Conservation (phyloP, 2,797 vertebrate genomes). For the Glossophaga mutica region DNA sequence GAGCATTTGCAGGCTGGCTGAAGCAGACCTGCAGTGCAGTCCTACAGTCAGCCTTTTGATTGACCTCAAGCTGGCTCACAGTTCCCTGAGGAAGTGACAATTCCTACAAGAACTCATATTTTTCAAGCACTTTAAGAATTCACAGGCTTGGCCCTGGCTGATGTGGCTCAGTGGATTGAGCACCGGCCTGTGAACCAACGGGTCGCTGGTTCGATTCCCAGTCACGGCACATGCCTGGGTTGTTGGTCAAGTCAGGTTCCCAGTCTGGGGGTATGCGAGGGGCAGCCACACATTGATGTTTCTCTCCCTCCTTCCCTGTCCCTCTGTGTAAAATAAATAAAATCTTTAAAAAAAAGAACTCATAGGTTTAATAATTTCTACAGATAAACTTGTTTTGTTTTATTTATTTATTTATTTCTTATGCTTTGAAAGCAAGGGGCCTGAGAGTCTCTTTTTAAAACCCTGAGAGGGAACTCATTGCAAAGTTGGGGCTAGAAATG, state of each 20-base stretch:
- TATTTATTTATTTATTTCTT: constrained; percentile 30
- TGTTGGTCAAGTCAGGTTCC: no score
- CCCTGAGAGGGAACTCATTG: background rate
- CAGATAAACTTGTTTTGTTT: background rate
- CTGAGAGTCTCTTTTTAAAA: background rate
- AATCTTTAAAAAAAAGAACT: background rate
- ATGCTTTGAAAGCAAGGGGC: constrained; percentile 16
- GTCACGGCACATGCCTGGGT: no score
- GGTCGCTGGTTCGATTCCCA: no score
- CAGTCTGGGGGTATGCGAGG: no score
- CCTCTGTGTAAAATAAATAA: no score
- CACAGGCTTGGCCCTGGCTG: background rate
- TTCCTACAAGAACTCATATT: background rate
- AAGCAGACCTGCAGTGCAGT: background rate
- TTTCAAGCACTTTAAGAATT: constrained; percentile 25
- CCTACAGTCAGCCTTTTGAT: no score
- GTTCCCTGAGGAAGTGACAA: background rate
- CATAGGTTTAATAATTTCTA: background rate
- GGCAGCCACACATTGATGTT: no score
- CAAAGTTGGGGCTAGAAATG: background rate
- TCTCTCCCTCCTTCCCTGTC: no score
- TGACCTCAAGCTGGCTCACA: background rate
- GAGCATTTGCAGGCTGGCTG: background rate
- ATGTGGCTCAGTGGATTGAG: no score
- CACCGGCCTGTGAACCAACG: no score